A percentile compares a stretch with the other conserved stretches of the same genome.
Evolutionary conservation across 2,113 vertebrate genomes (phyloP).

Genomic region (Lampris incognitus): DNA sequence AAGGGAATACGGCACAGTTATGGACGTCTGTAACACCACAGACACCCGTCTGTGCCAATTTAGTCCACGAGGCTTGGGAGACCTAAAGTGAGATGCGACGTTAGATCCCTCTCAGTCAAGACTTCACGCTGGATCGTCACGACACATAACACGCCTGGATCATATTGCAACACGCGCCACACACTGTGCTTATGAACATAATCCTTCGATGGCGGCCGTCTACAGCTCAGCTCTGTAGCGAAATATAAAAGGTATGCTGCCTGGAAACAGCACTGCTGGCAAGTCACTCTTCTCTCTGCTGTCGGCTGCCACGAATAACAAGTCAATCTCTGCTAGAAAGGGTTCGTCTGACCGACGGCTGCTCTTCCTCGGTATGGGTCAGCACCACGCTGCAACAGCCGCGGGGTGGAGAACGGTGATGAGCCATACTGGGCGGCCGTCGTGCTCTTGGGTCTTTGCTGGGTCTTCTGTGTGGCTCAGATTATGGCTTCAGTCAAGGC

Average conservation of each 20-base stretch:
- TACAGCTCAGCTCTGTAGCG: constrained; percentile 8
- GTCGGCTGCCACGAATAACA: neutral
- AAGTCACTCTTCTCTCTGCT: constrained; percentile 20
- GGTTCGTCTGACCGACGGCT: neutral
- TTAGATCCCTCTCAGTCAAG: constrained; percentile 15
- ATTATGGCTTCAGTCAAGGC: constrained; percentile 50
- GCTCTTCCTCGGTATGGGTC: neutral
- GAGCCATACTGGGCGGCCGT: constrained; percentile 11
- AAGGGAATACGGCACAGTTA: constrained; percentile 25
- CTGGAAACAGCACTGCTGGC: constrained; percentile 23
- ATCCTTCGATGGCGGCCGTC: neutral
- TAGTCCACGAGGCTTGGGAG: constrained; percentile 9
- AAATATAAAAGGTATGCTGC: constrained; percentile 23
- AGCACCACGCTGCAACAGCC: neutral
- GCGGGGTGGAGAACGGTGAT: constrained; percentile 13
- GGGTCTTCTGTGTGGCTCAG: neutral
- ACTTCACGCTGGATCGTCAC: constrained; percentile 11
- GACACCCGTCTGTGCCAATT: neutral
- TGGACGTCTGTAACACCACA: constrained; percentile 10
- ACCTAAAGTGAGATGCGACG: neutral
- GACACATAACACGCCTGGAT: neutral
- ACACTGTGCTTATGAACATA: constrained; percentile 16
- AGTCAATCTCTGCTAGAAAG: constrained; percentile 1
- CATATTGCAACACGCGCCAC: neutral
- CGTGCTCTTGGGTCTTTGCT: constrained; percentile 29